Base-by-base conservation (phyloP, 2,113 vertebrate genomes). In the Antigone vipio region DNA sequence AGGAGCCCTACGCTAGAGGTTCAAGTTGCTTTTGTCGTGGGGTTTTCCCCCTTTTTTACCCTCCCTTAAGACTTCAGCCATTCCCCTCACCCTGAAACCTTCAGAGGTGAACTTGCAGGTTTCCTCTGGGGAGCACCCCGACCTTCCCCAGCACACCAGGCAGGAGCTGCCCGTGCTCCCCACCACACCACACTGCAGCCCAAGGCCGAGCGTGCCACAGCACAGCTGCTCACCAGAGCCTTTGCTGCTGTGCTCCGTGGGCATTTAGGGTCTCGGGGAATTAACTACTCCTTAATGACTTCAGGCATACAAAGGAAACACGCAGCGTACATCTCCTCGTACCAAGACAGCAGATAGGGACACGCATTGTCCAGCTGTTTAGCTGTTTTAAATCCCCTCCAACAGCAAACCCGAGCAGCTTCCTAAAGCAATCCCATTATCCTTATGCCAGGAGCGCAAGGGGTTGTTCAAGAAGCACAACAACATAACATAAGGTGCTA, bases 301-400 rank as follows among this genome's bases (percentile, higher is more conserved):
- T 24, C 19, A 52, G 66, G 26, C 77, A 15, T 3, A 7, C 0
- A 1, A 58, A 44, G 34, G 35, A 82, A 78, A 38, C 38, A 18
- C 2, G 0, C 32, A 12, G 29, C 0, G 2, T 16, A 12, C 5
- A 0, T 21, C 52, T 59, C 35, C 27, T 49, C 1, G 3, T 27
- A 44, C 4, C 0, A 22, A 85, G 50, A 11, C 49, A 52, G 10
- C 30, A 50, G 58, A 35, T 2, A 3, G 1, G 19, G 24, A 69
- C 24, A 1, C 0, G 0, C 22, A 0, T 2, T 24, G 67, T 58
- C n/a, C 84, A 67, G 38, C 59, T 66, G 15, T 30, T 71, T 4
- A 50, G 44, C 49, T 84, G 38, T 0, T 72, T 75, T 64, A 52
- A 47, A 5, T 60, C 58, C 10, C 71, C 49, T 68, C 40, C 4